Evolutionary conservation across 1,140 invertebrate genomes (phyloP).

Genomic region (Dufourea novaeangliae): DNA sequence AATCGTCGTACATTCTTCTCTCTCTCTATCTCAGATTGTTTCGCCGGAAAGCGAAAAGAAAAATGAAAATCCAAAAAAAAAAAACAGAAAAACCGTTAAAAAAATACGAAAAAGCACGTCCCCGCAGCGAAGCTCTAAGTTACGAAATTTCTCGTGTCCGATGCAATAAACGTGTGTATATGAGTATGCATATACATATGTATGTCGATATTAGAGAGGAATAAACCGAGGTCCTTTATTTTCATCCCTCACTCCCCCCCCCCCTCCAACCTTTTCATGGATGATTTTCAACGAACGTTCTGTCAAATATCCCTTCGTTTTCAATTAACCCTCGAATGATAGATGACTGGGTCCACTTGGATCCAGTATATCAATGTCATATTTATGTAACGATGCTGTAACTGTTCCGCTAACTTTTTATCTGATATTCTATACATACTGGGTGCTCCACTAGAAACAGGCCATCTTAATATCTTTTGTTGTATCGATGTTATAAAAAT

Average conservation of each 20-base stretch:
- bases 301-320: not conserved
- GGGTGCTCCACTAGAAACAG: too few relatives aligned
- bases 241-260: conserved; percentile 7
- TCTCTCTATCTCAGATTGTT: conserved; percentile 8
- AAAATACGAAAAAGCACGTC: not conserved
- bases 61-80: not conserved
- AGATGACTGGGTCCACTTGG: too few relatives aligned
- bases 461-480: too few relatives aligned
- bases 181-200: not conserved
- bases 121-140: conserved; percentile 1
- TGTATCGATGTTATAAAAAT: too few relatives aligned
- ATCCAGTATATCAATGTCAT: too few relatives aligned
- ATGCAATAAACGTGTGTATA: conserved; percentile 43
- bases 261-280: not conserved
- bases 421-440: too few relatives aligned
- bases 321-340: too few relatives aligned
- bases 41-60: not conserved
- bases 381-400: too few relatives aligned
- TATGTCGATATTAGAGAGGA: conserved; percentile 29
- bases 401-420: too few relatives aligned
- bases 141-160: conserved; percentile 35
- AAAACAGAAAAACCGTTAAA: not conserved
- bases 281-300: conserved; percentile 8
- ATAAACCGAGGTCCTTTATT: conserved; percentile 34
- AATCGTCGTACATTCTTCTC: conserved; percentile 29